phyloP scores from a whole-genome alignment of 2,888 invertebrate genomes.

The Erynnis tages region DNA sequence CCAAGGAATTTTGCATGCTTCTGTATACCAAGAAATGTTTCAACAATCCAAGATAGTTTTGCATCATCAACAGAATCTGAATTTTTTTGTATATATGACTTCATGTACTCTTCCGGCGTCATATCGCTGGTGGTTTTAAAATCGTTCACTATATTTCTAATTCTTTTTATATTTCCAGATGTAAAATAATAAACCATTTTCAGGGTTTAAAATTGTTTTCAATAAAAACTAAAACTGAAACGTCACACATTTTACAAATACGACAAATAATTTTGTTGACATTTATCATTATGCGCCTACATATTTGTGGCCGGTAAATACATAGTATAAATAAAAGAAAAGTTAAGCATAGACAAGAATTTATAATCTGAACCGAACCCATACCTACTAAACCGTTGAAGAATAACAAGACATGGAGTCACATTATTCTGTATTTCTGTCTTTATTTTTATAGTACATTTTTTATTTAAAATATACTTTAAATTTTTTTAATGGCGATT shows the following conservation, averaged over 20 bases:
- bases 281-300: slow-evolving; percentile 15
- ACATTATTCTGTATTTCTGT: too few relatives aligned
- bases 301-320: slow-evolving; percentile 4
- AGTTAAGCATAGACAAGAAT: too few relatives aligned
- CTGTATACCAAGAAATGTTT: slow-evolving; percentile 61
- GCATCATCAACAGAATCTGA: slow-evolving; percentile 54
- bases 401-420: too few relatives aligned
- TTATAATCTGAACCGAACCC: too few relatives aligned
- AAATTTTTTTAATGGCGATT: too few relatives aligned
- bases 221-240: slow-evolving; percentile 24
- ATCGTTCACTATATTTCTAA: slow-evolving; percentile 59
- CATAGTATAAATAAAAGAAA: too few relatives aligned
- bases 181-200: slow-evolving; percentile 70
- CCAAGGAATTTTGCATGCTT: slow-evolving; percentile 58
- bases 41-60: slow-evolving; percentile 65
- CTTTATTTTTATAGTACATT: too few relatives aligned
- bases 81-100: slow-evolving; percentile 60
- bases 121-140: slow-evolving; percentile 49
- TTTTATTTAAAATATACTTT: too few relatives aligned
- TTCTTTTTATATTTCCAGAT: slow-evolving; percentile 63
- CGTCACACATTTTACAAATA: slow-evolving; percentile 37
- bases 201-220: slow-evolving; percentile 8
- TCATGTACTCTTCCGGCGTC: slow-evolving; percentile 67
- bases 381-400: too few relatives aligned
- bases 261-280: slow-evolving; percentile 49